These are phyloP conservation scores for Phortica magna DNA, from an alignment of 2,888 invertebrate genomes.

Conservation along the genomic window DNA sequence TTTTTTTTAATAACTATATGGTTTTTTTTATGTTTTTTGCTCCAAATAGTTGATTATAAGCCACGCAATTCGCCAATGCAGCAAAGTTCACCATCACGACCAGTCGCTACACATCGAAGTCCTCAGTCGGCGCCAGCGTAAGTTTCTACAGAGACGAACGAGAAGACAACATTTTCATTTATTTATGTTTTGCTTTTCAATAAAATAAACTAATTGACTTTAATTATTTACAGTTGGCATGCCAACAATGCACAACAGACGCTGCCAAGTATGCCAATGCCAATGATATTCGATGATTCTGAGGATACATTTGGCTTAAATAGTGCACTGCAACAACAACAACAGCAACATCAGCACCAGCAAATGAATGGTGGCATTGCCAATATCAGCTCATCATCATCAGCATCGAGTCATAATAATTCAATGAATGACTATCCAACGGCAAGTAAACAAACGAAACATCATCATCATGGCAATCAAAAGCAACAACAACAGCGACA, in stretches of 20 bases:
- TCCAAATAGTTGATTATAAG: conserved; percentile 78
- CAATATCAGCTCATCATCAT: conserved; percentile 55
- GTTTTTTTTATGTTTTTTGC: too few species aligned
- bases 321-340: conserved; percentile 40
- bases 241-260: conserved; percentile 83
- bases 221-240: conserved; percentile 80
- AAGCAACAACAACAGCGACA: conserved; percentile 62
- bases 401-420: conserved; percentile 63
- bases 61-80: conserved; percentile 82
- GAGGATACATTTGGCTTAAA: conserved; percentile 71
- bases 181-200: conserved; percentile 43
- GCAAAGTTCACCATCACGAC: conserved; percentile 80
- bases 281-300: conserved; percentile 84
- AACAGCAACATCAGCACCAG: conserved; percentile 17
- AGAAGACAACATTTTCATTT: too few species aligned
- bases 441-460: conserved; percentile 60
- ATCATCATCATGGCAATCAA: conserved; percentile 62
- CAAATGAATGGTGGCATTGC: conserved; percentile 41
- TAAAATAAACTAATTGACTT: not conserved
- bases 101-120: conserved; percentile 73
- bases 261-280: conserved; percentile 86
- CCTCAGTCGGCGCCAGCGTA: conserved; percentile 78
- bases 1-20: conserved; percentile 37
- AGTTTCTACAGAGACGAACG: conserved; percentile 48
- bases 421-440: conserved; percentile 58